A percentile compares a stretch with the other conserved stretches of the same genome.
These are phyloP conservation scores for Eupithecia subumbrata DNA, from an alignment of 2,888 invertebrate genomes.

Conservation along the genomic window DNA sequence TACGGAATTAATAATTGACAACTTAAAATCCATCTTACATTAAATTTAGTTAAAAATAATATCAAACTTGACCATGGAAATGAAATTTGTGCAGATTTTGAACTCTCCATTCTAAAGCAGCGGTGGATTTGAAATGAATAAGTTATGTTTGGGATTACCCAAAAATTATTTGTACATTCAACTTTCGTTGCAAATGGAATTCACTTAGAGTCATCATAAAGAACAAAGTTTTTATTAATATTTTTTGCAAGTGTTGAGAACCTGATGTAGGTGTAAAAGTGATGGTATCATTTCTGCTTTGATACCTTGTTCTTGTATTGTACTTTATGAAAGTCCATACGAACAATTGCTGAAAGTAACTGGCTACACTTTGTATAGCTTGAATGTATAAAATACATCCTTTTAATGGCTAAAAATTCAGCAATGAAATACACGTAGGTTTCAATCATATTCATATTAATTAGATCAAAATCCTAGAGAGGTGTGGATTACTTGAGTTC, in stretches of 20 bases:
- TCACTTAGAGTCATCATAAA: neutral
- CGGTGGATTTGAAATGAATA: neutral
- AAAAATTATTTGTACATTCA: neutral
- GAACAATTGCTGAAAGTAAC: neutral
- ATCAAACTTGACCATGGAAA: neutral
- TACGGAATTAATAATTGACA: constrained; percentile 47
- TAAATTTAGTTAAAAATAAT: neutral
- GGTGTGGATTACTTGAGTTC: too few species aligned
- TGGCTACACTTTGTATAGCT: neutral
- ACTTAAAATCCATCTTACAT: neutral
- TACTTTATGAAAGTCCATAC: neutral
- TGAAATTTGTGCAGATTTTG: neutral
- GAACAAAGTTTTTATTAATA: neutral
- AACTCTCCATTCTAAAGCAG: neutral
- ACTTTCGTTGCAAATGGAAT: neutral
- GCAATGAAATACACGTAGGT: too few species aligned
- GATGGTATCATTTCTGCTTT: neutral
- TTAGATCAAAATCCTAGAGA: too few species aligned
- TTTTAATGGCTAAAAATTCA: neutral
- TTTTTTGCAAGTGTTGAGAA: constrained; percentile 9
- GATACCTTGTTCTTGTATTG: neutral
- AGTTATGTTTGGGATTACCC: constrained; percentile 4
- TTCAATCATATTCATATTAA: too few species aligned
- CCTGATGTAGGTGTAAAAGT: constrained; percentile 12
- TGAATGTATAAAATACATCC: neutral